Percentiles rank a stretch among this genome's conserved stretches.
These are phyloP conservation scores for Parus major DNA, from an alignment of 2,113 vertebrate species.

Conservation along the genomic window DNA sequence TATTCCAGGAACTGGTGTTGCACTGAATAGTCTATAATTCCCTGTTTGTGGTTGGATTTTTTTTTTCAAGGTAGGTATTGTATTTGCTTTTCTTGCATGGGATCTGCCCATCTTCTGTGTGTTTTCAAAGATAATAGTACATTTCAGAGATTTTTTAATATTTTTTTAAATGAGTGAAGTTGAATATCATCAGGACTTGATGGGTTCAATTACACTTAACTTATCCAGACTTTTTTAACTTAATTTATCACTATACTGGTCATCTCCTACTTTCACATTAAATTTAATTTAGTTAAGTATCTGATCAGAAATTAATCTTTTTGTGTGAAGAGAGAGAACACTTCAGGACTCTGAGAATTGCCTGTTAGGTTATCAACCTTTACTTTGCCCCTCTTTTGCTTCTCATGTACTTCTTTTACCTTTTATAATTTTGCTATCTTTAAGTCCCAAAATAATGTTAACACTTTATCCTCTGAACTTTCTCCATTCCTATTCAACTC, in stretches of 20 bases:
- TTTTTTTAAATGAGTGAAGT: neutral
- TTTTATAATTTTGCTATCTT: neutral
- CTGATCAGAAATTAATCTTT: neutral
- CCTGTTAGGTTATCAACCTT: neutral
- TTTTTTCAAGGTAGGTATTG: neutral
- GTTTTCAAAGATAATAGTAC: neutral
- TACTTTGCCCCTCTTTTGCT: neutral
- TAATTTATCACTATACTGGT: neutral
- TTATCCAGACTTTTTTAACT: neutral
- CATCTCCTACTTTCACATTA: neutral
- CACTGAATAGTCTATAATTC: neutral
- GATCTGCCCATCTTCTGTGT: neutral
- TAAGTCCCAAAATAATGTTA: neutral
- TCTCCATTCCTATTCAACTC: neutral
- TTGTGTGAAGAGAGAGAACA: neutral
- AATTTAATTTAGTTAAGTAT: neutral
- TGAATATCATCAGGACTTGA: neutral
- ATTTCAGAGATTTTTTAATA: neutral
- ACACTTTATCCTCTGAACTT: neutral
- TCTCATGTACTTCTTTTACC: neutral
- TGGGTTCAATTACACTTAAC: neutral
- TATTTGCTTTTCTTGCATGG: neutral
- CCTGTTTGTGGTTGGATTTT: neutral
- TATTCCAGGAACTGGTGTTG: neutral
- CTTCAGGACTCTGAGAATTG: neutral